Evolutionary conservation across 2,797 vertebrate species (phyloP).

Genomic region (Austrolebias charrua): DNA sequence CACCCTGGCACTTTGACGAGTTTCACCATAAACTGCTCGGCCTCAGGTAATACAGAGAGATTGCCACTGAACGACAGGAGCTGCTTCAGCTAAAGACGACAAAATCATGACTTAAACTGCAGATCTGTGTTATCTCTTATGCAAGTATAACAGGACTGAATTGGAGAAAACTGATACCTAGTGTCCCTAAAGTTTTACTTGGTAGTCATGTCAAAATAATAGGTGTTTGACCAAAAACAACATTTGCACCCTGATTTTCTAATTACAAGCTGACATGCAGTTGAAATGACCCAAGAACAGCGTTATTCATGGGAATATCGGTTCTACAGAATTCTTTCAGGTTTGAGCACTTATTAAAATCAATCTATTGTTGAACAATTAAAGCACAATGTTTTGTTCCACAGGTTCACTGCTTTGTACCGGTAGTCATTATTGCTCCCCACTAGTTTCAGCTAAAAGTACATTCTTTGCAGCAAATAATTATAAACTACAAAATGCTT

Average conservation of each 20-base stretch:
- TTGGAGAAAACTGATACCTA: no score
- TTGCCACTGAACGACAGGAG: conserved; percentile 75
- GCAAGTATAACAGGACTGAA: background rate
- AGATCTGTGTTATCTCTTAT: background rate
- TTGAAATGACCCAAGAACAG: background rate
- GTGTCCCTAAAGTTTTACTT: background rate
- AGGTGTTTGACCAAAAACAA: no score
- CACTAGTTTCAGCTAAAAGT: no score
- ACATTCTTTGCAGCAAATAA: no score
- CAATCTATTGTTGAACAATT: no score
- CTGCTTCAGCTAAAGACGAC: conserved; percentile 72
- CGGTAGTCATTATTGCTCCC: no score
- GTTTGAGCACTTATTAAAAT: background rate
- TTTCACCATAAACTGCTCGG: conserved; percentile 82
- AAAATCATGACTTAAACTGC: background rate
- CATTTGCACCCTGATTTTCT: no score
- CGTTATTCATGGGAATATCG: background rate
- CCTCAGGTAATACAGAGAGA: conserved; percentile 72
- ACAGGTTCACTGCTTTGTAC: background rate
- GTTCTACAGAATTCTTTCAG: background rate
- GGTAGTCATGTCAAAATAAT: background rate
- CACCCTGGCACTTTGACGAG: conserved; percentile 80
- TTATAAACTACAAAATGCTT: no score
- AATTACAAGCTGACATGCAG: background rate
- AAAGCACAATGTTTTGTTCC: background rate